phyloP scores from a whole-genome alignment of 35 echinoderm and acorn worm species.

The Apostichopus parvimensis region DNA sequence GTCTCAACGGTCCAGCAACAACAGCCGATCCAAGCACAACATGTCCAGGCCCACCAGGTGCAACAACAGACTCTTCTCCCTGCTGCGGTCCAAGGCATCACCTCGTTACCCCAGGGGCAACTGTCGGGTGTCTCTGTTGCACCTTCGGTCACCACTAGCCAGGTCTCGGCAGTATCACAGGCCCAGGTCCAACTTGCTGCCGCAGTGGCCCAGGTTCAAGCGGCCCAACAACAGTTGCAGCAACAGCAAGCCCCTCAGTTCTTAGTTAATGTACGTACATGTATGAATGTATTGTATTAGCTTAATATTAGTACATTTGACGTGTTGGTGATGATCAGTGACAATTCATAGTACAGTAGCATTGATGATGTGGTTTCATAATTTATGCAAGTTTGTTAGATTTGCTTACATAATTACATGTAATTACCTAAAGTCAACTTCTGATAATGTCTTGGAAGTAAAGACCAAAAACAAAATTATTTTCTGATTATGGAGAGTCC shows the following conservation, averaged over 20 bases:
- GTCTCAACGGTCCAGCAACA: slow-evolving; percentile 14
- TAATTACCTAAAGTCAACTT: too few relatives aligned
- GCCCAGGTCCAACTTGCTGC: slow-evolving; percentile 55
- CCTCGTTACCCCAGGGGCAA: background rate
- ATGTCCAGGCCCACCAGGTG: slow-evolving; percentile 34
- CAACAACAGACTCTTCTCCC: slow-evolving; percentile 30
- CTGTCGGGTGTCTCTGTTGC: slow-evolving; percentile 17
- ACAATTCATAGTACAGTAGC: too few relatives aligned
- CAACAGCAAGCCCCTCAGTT: slow-evolving; percentile 47
- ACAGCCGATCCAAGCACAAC: background rate
- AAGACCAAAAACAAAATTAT: too few relatives aligned
- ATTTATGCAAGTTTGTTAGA: too few relatives aligned
- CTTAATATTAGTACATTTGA: too few relatives aligned
- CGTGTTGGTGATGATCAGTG: too few relatives aligned
- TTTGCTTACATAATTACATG: too few relatives aligned
- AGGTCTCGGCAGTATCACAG: slow-evolving; percentile 37
- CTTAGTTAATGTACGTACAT: slow-evolving; percentile 42
- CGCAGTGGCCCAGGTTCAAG: slow-evolving; percentile 48
- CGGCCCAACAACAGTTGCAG: slow-evolving; percentile 1
- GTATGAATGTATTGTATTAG: too few relatives aligned
- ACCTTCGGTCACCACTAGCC: slow-evolving; percentile 19
- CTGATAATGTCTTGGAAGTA: too few relatives aligned
- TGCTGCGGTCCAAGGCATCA: slow-evolving; percentile 7
- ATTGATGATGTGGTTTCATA: too few relatives aligned
- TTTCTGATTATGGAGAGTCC: too few relatives aligned